Conservation (phyloP, 2,888 invertebrate species). For the Limnephilus auricula region DNA sequence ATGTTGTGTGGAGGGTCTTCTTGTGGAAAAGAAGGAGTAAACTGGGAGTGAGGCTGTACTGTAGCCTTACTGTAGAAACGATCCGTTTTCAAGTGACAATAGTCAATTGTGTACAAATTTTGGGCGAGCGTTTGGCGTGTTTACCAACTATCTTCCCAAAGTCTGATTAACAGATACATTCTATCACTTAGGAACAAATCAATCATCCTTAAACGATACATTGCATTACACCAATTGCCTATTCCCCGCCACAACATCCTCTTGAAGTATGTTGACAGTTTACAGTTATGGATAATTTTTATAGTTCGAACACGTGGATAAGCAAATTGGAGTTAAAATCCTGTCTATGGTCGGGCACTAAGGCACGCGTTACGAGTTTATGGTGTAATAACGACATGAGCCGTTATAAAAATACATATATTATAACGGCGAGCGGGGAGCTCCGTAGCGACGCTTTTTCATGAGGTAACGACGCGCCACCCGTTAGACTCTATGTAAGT, state of each 20-base stretch:
- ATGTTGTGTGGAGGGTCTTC: no score
- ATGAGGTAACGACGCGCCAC: neutral
- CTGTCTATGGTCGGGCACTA: constrained; percentile 38
- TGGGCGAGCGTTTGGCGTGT: no score
- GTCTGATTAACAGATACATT: neutral
- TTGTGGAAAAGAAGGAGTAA: no score
- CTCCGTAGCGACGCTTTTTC: constrained; percentile 51
- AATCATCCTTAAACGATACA: neutral
- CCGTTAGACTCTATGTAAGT: neutral
- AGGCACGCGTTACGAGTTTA: constrained; percentile 62
- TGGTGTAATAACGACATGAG: constrained; percentile 64
- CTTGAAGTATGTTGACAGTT: neutral
- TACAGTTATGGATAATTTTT: constrained; percentile 25
- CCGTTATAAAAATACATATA: constrained; percentile 64
- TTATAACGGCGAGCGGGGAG: constrained; percentile 55
- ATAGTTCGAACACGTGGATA: constrained; percentile 41
- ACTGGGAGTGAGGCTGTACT: no score
- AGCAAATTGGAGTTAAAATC: constrained; percentile 51
- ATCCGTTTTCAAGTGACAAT: no score
- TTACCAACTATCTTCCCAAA: no score
- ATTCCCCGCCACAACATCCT: neutral
- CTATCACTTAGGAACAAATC: neutral
- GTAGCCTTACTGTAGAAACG: no score
- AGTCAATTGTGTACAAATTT: no score
- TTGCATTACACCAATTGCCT: neutral